phyloP scores from a whole-genome alignment of 2,113 vertebrate species.

The Syngnathus typhle region DNA sequence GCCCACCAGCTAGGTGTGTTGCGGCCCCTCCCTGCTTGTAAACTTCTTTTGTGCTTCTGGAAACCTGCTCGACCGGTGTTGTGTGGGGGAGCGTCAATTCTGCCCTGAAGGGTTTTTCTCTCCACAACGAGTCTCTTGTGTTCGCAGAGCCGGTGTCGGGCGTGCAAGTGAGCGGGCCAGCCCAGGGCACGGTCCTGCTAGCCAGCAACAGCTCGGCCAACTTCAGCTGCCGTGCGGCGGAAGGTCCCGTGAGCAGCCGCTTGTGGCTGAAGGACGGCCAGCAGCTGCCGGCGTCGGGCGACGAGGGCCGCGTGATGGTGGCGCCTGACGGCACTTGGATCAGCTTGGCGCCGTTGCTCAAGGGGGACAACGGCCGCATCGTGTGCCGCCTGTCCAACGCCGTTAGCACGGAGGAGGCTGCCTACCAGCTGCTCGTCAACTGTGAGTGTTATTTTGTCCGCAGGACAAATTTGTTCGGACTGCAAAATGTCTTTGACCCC shows the following conservation, averaged over 20 bases:
- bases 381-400: slow-evolving; percentile 47
- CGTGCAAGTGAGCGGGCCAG: slow-evolving; percentile 22
- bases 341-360: slow-evolving; percentile 38
- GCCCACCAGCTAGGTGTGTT: neutral
- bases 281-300: neutral
- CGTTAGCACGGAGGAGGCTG: neutral
- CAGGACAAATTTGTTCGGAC: too few relatives aligned
- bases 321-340: slow-evolving; percentile 17
- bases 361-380: slow-evolving; percentile 57
- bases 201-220: slow-evolving; percentile 53
- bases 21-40: neutral
- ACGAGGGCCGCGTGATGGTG: slow-evolving; percentile 9
- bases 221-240: slow-evolving; percentile 49
- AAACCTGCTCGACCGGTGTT: neutral
- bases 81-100: too few relatives aligned
- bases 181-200: slow-evolving; percentile 9
- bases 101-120: too few relatives aligned
- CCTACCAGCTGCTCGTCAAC: slow-evolving; percentile 47
- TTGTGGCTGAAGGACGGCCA: slow-evolving; percentile 50
- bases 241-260: slow-evolving; percentile 9
- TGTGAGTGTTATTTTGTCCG: slow-evolving; percentile 52
- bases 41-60: neutral
- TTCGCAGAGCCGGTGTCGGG: slow-evolving; percentile 47
- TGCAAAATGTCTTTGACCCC: too few relatives aligned
- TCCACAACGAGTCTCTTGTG: too few relatives aligned